Base-by-base conservation (phyloP, 1,140 invertebrate species). In the Antheraea pernyi region DNA sequence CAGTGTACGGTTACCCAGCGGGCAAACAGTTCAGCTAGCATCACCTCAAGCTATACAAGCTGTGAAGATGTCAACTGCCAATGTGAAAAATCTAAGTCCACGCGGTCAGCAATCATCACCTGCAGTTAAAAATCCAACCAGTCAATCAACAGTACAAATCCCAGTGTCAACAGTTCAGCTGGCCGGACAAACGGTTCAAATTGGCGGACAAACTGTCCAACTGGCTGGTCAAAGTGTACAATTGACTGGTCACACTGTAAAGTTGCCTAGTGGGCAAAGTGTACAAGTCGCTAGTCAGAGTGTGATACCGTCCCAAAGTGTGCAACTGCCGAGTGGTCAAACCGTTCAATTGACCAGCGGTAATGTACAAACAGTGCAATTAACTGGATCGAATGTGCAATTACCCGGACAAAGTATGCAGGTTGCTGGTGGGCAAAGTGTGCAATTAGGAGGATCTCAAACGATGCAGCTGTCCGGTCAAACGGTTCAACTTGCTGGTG, bases 211-310 rank as follows among this genome's bases (percentile, higher is more conserved):
- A 71, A 88, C 86, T 0, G 87, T 91, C 0, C 88, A 89, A 62
- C 37, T 89, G 13, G 81, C 85, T 19, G 85, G 86, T 0, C 87
- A 91, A 59, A 89, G 86, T 59, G 84, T 91, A 3, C 89, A 91
- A 53, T 64, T 91, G 19, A 85, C 88, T 0, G 87, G 88, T 8
- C 89, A 91, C 60, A 89, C 89, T 0, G 88, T 91, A 0, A 91
- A 91, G 62, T 60, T 91, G 53, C 88, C 88, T 1, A 89, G 87
- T 42, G 89, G 89, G 7, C 89, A 91, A 68, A 90, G 84, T 69
- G 89, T 91, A 7, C 89, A 91, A 83, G 85, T 91, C 0, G 84
- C 88, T n/a, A 85, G 86, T 65, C 87, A 89, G 69, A 84, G 80
- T 69, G 84, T 85, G 11, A 19, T 88, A 19, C 85, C 86, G 0